These are phyloP conservation scores for Tympanuchus pallidicinctus DNA, from an alignment of 2,113 vertebrate genomes.

Conservation along the genomic window DNA sequence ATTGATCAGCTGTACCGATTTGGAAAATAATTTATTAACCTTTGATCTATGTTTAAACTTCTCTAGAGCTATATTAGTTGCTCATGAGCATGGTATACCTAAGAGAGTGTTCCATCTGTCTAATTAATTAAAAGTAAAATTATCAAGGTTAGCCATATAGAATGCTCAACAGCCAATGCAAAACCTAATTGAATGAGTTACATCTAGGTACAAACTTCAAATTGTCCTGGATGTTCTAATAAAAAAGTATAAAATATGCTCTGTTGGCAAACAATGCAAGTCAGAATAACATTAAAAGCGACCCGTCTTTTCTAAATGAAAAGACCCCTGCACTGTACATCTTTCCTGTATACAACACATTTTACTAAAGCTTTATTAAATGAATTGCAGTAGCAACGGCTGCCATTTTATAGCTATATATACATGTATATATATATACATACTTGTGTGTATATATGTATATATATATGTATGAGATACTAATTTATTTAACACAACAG, in stretches of 20 bases:
- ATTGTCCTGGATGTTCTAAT: slow-evolving; percentile 78
- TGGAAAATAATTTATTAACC: slow-evolving; percentile 67
- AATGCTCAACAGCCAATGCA: slow-evolving; percentile 71
- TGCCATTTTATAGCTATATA: slow-evolving; percentile 81
- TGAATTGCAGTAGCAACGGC: slow-evolving; percentile 90
- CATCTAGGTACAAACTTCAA: slow-evolving; percentile 77
- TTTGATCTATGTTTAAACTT: slow-evolving; percentile 68
- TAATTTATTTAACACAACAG: slow-evolving; percentile 83
- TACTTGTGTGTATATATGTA: slow-evolving; percentile 73
- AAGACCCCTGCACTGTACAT: slow-evolving; percentile 87
- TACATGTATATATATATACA: slow-evolving; percentile 63
- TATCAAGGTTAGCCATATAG: slow-evolving; percentile 74
- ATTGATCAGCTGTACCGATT: slow-evolving; percentile 54
- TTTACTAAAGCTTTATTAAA: slow-evolving; percentile 93
- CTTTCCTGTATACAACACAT: slow-evolving; percentile 91
- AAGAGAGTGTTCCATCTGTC: slow-evolving; percentile 60
- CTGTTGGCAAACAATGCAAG: slow-evolving; percentile 81
- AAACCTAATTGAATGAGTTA: slow-evolving; percentile 76
- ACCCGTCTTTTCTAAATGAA: slow-evolving; percentile 87
- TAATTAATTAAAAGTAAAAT: slow-evolving; percentile 72
- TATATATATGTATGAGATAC: slow-evolving; percentile 80
- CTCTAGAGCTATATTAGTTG: slow-evolving; percentile 53
- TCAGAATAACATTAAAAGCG: slow-evolving; percentile 87
- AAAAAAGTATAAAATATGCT: slow-evolving; percentile 83
- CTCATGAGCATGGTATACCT: slow-evolving; percentile 34